Evolutionary conservation across 2,113 vertebrate species (phyloP).

Genomic region (Cynoglossus semilaevis): DNA sequence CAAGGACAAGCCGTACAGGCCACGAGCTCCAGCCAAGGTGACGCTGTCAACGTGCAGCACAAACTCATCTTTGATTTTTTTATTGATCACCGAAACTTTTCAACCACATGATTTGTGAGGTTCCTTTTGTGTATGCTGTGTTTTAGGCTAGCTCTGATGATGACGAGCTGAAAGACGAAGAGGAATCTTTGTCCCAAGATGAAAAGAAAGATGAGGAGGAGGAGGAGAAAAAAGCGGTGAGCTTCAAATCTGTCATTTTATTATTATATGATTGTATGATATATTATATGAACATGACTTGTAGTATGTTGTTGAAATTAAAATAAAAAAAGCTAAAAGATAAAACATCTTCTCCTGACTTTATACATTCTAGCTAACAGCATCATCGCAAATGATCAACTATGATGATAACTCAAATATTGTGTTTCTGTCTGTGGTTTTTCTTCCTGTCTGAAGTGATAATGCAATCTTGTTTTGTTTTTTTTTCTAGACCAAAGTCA

Average conservation of each 20-base stretch:
- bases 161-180: conserved; percentile 37
- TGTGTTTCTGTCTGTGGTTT: no score
- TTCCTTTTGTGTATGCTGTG: neutral
- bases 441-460: neutral
- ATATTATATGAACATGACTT: no score
- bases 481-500: conserved; percentile 49
- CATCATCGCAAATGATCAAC: no score
- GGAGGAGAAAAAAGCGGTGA: conserved; percentile 37
- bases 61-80: neutral
- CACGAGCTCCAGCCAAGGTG: conserved; percentile 34
- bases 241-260: neutral
- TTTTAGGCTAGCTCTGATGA: conserved; percentile 48
- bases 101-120: neutral
- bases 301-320: no score
- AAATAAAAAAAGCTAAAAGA: no score
- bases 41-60: no score
- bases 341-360: no score
- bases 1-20: conserved; percentile 47
- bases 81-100: neutral
- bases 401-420: no score
- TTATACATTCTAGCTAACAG: no score
- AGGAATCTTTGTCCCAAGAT: conserved; percentile 26
- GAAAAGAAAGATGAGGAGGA: conserved; percentile 34
- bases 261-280: no score
- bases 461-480: neutral